Evolutionary conservation across 2,888 invertebrate species (phyloP), one percentile per base, ranked within the genome.

Genomic region (Tachystola acroxantha): DNA sequence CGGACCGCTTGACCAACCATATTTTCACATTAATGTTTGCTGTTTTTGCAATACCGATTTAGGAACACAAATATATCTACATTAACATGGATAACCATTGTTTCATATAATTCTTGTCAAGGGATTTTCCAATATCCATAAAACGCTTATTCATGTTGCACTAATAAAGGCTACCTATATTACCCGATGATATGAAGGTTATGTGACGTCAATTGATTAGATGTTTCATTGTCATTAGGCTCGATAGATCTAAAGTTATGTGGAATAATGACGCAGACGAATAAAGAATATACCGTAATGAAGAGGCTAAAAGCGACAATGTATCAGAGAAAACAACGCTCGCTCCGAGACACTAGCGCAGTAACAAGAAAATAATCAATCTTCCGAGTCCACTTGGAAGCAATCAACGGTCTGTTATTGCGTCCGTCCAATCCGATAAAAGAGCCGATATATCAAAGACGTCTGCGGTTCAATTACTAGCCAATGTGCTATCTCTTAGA

Each of bases 371-470:
- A 85, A 85, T 82, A 85, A 86, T 85, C 85, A 85, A 86, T 86
- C 82, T 82, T 69, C 69, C 66, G 53, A 74, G 78, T 82, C 79
- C 73, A 81, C 81, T 81, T 75, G 70, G 77, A 84, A 82, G 81
- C 87, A 87, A 88, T 87, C 87, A 87, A 79, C 75, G 75, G 74
- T 80, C 73, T 78, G 78, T 80, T 85, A 84, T 85, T 85, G 76
- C 77, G 80, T 81, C 80, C 74, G 75, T 81, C 76, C 79, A 78
- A 85, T 85, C 74, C 76, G 79, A 86, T 88, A 82, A 78, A 77
- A 76, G 80, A 74, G 70, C 60, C 82, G 85, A 88, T 88, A 75
- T 84, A 87, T 88, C 88, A 88, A 86, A 86, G 84, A 86, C 74
- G 82, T 75, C 78, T 67, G 64, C 59, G 73, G 70, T 76, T 80